Evolutionary conservation across 2,113 vertebrate genomes (phyloP).

Genomic region (Sturnus vulgaris): DNA sequence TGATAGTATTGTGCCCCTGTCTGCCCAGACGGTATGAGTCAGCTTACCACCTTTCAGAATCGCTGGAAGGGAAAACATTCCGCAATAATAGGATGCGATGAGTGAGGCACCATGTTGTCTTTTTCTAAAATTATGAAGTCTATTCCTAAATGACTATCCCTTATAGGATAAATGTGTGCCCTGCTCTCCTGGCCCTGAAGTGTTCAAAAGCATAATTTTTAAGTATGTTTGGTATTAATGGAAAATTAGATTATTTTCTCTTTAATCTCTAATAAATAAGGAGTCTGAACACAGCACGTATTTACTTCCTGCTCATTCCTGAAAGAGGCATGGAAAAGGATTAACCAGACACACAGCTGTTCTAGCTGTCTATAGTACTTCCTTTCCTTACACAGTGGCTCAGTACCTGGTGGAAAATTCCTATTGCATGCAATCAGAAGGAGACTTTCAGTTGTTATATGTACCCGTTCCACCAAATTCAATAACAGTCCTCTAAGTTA

Average conservation of each 20-base stretch:
- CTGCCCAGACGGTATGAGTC: background rate
- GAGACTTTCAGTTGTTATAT: background rate
- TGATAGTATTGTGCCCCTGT: background rate
- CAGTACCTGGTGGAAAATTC: constrained; percentile 6
- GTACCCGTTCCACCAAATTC: background rate
- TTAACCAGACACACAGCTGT: background rate
- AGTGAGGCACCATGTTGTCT: background rate
- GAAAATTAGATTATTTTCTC: constrained; percentile 33
- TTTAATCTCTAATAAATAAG: constrained; percentile 47
- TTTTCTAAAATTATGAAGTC: background rate
- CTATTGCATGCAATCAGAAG: background rate
- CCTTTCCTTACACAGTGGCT: constrained; percentile 45
- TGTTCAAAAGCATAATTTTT: background rate
- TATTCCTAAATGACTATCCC: background rate
- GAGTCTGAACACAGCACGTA: background rate
- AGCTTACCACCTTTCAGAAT: constrained; percentile 3
- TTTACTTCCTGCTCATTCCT: constrained; percentile 61
- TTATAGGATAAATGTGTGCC: background rate
- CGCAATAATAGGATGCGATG: background rate
- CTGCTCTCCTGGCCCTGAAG: background rate
- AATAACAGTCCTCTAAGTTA: background rate
- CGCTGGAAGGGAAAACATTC: background rate
- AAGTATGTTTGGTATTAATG: background rate
- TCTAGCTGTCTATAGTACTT: constrained; percentile 58
- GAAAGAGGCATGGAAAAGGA: constrained; percentile 16